These are phyloP conservation scores for Benitochromis conjunctus DNA, from an alignment of 2,113 vertebrate genomes.

Conservation along the genomic window DNA sequence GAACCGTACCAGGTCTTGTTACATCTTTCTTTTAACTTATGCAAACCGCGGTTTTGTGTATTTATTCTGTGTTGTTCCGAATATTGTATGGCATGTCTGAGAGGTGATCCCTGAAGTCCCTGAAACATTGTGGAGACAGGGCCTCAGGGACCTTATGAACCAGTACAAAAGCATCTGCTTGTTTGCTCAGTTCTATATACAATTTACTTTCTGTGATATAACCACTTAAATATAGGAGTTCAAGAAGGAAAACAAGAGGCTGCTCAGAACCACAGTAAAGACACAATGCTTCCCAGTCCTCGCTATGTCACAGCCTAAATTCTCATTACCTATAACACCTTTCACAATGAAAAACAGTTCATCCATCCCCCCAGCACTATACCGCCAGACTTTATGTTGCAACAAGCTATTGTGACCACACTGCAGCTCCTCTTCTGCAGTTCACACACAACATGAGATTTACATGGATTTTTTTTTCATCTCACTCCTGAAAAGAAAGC, in stretches of 20 bases:
- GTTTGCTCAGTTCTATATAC: slow-evolving; percentile 40
- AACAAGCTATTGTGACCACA: neutral
- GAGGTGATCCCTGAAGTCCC: slow-evolving; percentile 44
- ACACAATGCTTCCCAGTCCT: neutral
- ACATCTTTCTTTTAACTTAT: slow-evolving; percentile 58
- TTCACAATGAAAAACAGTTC: neutral
- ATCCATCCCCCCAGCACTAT: neutral
- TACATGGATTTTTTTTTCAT: neutral
- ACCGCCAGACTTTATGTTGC: neutral
- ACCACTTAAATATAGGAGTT: slow-evolving; percentile 10
- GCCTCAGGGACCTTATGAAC: slow-evolving; percentile 48
- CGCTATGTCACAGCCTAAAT: slow-evolving; percentile 6
- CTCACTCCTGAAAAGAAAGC: neutral
- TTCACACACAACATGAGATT: neutral
- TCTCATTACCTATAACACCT: slow-evolving; percentile 24
- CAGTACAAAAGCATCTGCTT: slow-evolving; percentile 32
- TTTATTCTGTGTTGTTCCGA: slow-evolving; percentile 48
- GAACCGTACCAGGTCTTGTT: slow-evolving; percentile 62
- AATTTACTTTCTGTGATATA: slow-evolving; percentile 15
- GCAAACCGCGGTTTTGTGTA: slow-evolving; percentile 39
- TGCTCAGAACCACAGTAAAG: slow-evolving; percentile 2
- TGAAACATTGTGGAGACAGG: slow-evolving; percentile 25
- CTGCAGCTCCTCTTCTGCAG: neutral
- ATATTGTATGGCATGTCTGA: slow-evolving; percentile 32
- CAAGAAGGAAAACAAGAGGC: slow-evolving; percentile 8